phyloP scores from a whole-genome alignment of 2,888 invertebrate species.

The Morinoia aosen region DNA sequence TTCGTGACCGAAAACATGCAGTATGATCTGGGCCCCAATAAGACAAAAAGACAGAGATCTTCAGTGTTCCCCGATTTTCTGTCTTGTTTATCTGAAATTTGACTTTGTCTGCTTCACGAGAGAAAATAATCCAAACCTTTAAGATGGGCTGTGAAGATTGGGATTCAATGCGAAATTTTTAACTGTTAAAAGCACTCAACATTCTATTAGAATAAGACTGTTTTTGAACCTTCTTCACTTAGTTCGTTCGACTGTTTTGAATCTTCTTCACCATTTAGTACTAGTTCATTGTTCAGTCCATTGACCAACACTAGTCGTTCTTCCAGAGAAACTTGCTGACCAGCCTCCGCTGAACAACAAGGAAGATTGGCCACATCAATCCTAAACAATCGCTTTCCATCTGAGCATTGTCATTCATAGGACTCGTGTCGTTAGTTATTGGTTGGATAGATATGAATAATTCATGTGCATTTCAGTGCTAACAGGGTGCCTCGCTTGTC shows the following conservation, averaged over 20 bases:
- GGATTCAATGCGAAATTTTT: no score
- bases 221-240: neutral
- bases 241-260: neutral
- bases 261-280: neutral
- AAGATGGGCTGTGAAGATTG: no score
- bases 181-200: no score
- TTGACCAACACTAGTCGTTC: neutral
- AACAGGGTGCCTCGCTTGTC: neutral
- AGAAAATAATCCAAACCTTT: no score
- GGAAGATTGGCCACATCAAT: constrained; percentile 23
- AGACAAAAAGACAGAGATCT: no score
- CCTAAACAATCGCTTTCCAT: constrained; percentile 26
- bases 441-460: neutral
- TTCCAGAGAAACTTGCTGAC: neutral
- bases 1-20: no score
- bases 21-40: no score
- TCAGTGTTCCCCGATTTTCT: no score
- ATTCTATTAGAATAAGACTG: neutral
- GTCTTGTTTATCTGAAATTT: no score
- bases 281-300: neutral
- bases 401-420: constrained; percentile 37
- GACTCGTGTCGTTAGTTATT: constrained; percentile 25
- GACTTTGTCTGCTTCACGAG: no score
- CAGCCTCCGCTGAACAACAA: neutral
- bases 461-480: constrained; percentile 9